A percentile compares a stretch with the other conserved stretches of the same genome.
These are phyloP conservation scores for Falco concolor DNA, from an alignment of 2,797 vertebrate species.

Conservation along the genomic window DNA sequence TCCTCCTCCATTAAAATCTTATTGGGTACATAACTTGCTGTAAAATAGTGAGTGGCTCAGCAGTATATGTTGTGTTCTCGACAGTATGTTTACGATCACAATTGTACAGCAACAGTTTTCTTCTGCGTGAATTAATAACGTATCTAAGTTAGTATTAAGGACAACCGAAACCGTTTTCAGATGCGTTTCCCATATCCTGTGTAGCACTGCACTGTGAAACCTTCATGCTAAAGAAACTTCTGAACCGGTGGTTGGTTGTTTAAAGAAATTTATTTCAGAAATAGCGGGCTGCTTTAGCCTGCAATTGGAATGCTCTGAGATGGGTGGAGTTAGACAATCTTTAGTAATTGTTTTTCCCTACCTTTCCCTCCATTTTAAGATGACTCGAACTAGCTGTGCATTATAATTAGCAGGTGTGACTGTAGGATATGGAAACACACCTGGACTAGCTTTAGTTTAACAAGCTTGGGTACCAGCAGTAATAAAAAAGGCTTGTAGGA, in stretches of 20 bases:
- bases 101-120: background rate
- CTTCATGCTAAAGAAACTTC: fast-evolving
- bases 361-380: background rate
- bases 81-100: fast-evolving
- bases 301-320: background rate
- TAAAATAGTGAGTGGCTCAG: background rate
- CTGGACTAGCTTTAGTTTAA: background rate
- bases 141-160: background rate
- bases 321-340: background rate
- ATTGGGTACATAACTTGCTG: fast-evolving
- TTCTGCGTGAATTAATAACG: background rate
- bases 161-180: background rate
- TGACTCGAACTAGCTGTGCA: background rate
- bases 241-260: background rate
- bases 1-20: too few species aligned
- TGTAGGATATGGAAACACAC: background rate
- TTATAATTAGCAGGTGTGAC: background rate
- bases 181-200: fast-evolving
- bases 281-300: fast-evolving
- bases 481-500: background rate
- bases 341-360: background rate
- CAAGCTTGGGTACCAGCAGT: background rate
- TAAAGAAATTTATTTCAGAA: background rate
- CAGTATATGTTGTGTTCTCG: background rate
- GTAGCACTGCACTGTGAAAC: background rate